phyloP scores from a whole-genome alignment of 2,797 vertebrate species.

The Heteromormyrus szaboi region DNA sequence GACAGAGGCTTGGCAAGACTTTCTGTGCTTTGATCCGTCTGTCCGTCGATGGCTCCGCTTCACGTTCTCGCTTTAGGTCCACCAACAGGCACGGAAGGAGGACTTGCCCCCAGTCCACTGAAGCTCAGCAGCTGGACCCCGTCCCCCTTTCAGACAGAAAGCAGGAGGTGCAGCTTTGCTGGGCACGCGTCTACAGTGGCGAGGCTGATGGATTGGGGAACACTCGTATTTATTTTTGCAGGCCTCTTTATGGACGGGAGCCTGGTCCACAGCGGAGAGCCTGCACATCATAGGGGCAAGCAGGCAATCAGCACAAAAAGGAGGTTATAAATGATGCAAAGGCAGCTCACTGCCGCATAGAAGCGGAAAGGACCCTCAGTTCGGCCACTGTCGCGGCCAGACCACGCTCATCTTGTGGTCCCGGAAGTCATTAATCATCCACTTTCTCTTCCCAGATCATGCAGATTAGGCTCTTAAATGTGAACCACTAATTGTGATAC shows the following conservation, averaged over 20 bases:
- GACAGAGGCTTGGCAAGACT: neutral
- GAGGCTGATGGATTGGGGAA: constrained; percentile 65
- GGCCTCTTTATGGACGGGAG: constrained; percentile 45
- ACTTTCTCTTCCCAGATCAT: constrained; percentile 45
- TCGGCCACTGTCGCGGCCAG: constrained; percentile 48
- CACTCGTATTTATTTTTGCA: constrained; percentile 67
- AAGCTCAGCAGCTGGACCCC: neutral
- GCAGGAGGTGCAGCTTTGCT: constrained; percentile 67
- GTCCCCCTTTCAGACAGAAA: constrained; percentile 58
- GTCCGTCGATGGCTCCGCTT: neutral
- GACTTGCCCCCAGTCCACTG: neutral
- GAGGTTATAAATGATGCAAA: constrained; percentile 61
- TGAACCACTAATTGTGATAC: constrained; percentile 39
- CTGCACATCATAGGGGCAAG: constrained; percentile 27
- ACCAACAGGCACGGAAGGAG: neutral
- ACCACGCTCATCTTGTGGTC: constrained; percentile 55
- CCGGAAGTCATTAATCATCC: constrained; percentile 60
- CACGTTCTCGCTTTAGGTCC: neutral
- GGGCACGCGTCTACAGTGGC: constrained; percentile 51
- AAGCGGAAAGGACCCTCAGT: constrained; percentile 57
- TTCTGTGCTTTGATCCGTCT: neutral
- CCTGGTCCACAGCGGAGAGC: constrained; percentile 45
- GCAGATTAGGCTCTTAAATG: constrained; percentile 19
- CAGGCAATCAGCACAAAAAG: constrained; percentile 57
- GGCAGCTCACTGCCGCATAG: constrained; percentile 39